phyloP scores from a whole-genome alignment of 30 jellyfish, hydroid and myxozoan genomes.

The Hydractinia symbiolongicarpus region DNA sequence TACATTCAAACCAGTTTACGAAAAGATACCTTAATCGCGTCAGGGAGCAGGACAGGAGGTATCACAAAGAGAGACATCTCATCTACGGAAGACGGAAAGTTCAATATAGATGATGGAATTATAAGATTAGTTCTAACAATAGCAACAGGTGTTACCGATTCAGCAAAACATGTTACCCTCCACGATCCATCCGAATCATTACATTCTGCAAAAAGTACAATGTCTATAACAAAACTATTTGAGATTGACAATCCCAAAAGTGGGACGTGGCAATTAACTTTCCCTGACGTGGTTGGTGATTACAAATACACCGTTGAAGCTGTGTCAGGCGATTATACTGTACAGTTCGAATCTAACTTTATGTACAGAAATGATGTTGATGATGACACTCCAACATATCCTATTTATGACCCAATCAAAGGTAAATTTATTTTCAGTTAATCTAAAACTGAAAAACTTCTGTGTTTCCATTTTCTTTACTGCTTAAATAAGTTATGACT shows the following conservation, averaged over 20 bases:
- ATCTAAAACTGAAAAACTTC: too few relatives aligned
- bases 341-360: too few relatives aligned
- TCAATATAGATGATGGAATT: slow-evolving; percentile 28
- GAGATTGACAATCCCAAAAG: background rate
- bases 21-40: slow-evolving; percentile 38
- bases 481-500: too few relatives aligned
- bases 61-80: background rate
- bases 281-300: too few relatives aligned
- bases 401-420: too few relatives aligned
- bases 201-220: slow-evolving; percentile 21
- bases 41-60: slow-evolving; percentile 41
- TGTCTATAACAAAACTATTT: slow-evolving; percentile 25
- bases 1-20: slow-evolving; percentile 44
- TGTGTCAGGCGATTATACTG: too few relatives aligned
- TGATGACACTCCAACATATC: too few relatives aligned
- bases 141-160: slow-evolving; percentile 22
- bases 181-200: slow-evolving; percentile 18
- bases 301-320: too few relatives aligned
- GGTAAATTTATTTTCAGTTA: too few relatives aligned
- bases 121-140: slow-evolving; percentile 26
- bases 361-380: too few relatives aligned
- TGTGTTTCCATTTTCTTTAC: too few relatives aligned
- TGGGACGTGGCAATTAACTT: too few relatives aligned
- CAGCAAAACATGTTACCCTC: slow-evolving; percentile 22
- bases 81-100: background rate